These are phyloP conservation scores for Gymnobelideus leadbeateri DNA, from an alignment of 2,113 vertebrate species.

Conservation along the genomic window DNA sequence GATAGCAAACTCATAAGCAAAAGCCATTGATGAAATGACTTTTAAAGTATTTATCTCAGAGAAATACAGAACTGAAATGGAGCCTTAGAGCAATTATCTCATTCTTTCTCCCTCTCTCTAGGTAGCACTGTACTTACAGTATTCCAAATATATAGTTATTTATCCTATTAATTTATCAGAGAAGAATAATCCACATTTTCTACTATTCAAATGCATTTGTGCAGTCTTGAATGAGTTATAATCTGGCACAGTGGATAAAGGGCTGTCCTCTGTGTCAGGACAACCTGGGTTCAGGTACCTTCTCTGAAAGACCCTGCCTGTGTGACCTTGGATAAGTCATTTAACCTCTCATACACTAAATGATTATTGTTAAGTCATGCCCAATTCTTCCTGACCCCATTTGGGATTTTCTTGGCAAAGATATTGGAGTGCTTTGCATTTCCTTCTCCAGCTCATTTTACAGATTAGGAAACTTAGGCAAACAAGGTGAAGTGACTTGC, in stretches of 20 bases:
- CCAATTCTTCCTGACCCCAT: not conserved
- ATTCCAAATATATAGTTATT: not conserved
- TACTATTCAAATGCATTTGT: not conserved
- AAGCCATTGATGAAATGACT: not conserved
- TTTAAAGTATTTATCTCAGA: slow-evolving; percentile 21
- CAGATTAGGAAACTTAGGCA: not conserved
- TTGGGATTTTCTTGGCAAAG: not conserved
- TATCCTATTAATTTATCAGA: not conserved
- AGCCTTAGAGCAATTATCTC: not conserved
- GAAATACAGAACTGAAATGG: not conserved
- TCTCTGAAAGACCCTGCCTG: not conserved
- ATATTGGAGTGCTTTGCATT: not conserved
- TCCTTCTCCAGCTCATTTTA: not conserved
- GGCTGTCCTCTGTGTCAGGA: not conserved
- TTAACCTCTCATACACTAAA: not conserved
- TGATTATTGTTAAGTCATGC: not conserved
- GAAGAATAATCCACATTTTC: not conserved
- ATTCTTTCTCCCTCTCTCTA: not conserved
- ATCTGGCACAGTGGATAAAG: not conserved
- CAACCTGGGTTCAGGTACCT: not conserved
- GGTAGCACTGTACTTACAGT: not conserved
- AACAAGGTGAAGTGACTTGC: not conserved
- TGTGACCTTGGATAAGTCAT: not conserved
- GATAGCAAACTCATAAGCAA: not conserved
- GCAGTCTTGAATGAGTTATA: not conserved